Evolutionary conservation across 2,888 invertebrate genomes (phyloP).

Genomic region (Gonocerus acuteangulatus): DNA sequence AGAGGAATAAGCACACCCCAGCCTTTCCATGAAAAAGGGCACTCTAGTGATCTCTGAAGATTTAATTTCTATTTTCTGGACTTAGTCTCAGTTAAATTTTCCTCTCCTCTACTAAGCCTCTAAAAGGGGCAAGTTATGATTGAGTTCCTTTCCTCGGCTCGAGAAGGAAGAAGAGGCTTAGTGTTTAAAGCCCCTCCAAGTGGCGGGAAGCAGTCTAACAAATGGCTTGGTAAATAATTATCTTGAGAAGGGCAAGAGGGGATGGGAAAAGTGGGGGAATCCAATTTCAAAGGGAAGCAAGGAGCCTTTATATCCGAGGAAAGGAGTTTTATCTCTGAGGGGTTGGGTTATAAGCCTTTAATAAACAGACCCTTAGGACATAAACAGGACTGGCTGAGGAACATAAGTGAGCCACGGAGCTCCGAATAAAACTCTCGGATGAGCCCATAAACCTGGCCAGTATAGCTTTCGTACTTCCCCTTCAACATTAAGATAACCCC

Average conservation of each 20-base stretch:
- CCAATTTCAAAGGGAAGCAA: conserved; percentile 11
- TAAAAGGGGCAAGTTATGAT: conserved; percentile 24
- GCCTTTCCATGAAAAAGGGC: no score
- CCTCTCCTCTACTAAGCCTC: neutral
- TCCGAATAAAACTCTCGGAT: no score
- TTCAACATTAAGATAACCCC: no score
- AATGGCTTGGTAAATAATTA: conserved; percentile 27
- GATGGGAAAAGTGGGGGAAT: neutral
- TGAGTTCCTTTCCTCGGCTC: conserved; percentile 12
- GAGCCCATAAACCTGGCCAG: no score
- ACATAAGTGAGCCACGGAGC: no score
- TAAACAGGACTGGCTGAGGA: no score
- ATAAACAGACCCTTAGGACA: conserved; percentile 23
- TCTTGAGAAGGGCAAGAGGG: conserved; percentile 2
- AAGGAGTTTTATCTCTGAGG: no score
- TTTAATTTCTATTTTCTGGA: conserved; percentile 26
- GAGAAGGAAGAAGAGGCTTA: neutral
- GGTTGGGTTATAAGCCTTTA: conserved; percentile 8
- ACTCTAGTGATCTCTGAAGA: no score
- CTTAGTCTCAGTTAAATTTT: conserved; percentile 17
- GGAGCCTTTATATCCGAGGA: no score
- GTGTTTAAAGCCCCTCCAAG: conserved; percentile 8
- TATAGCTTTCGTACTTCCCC: no score
- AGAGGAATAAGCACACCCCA: no score
- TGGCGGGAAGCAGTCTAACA: conserved; percentile 8